Conservation (phyloP, 1,140 invertebrate species). For the Bombus confusus region DNA sequence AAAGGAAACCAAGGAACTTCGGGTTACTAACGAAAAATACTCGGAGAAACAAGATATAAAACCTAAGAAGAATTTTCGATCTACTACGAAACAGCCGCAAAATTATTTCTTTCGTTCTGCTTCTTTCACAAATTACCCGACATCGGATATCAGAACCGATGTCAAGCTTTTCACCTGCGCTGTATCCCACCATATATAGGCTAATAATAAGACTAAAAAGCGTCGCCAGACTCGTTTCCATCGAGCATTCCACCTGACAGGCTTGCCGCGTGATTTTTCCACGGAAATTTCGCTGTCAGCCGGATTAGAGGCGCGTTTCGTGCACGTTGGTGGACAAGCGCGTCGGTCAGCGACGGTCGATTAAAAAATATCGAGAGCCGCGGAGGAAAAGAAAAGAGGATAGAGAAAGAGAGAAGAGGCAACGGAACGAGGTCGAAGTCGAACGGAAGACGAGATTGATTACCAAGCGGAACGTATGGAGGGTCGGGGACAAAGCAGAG, state of each 20-base stretch:
- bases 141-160: no score
- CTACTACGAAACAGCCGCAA: no score
- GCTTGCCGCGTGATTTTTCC: neutral
- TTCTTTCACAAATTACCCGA: neutral
- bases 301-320: neutral
- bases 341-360: neutral
- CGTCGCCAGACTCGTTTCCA: neutral
- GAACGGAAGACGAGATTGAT: constrained; percentile 60
- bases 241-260: neutral
- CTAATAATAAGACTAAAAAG: no score
- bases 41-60: no score
- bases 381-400: neutral
- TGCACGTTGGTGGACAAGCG: neutral
- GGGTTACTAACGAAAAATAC: no score
- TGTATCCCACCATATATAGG: no score
- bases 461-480: constrained; percentile 31
- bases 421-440: constrained; percentile 24
- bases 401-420: neutral
- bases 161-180: no score
- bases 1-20: no score
- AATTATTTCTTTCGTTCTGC: no score
- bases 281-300: neutral
- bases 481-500: constrained; percentile 49
- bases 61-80: no score
- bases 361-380: neutral